phyloP scores from a whole-genome alignment of 2,888 invertebrate genomes.

The Fabriciana adippe region DNA sequence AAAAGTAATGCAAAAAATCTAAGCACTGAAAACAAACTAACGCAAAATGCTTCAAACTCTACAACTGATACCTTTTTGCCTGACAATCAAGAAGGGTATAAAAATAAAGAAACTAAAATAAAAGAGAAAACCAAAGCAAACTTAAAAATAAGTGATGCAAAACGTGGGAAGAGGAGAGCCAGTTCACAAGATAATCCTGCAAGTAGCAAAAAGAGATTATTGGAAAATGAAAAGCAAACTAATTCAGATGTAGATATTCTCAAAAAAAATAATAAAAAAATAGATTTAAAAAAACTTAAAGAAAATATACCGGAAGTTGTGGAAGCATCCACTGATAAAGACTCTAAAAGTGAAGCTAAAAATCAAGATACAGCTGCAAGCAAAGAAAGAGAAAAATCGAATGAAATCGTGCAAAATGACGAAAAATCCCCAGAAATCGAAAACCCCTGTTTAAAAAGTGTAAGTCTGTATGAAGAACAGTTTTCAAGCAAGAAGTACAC shows the following conservation, averaged over 20 bases:
- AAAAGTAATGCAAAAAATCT: conserved; percentile 10
- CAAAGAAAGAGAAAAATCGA: conserved; percentile 31
- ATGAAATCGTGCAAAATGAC: conserved; percentile 29
- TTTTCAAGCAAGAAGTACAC: conserved; percentile 52
- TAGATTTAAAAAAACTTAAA: conserved; percentile 13
- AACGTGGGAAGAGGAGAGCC: conserved; percentile 35
- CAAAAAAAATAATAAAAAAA: conserved; percentile 6
- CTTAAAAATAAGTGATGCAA: conserved; percentile 18
- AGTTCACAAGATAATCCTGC: conserved; percentile 33
- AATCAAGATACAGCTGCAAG: conserved; percentile 29
- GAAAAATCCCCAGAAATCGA: conserved; percentile 34
- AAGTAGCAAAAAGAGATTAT: conserved; percentile 28
- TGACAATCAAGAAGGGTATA: conserved; percentile 69
- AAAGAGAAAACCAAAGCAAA: neutral
- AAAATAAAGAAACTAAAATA: conserved; percentile 35
- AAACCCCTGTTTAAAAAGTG: conserved; percentile 66
- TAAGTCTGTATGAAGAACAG: conserved; percentile 63
- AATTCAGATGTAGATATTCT: conserved; percentile 29
- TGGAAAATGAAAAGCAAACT: conserved; percentile 26
- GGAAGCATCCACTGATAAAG: conserved; percentile 12
- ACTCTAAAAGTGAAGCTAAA: conserved; percentile 39
- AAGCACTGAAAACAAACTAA: conserved; percentile 29
- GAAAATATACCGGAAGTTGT: conserved; percentile 15
- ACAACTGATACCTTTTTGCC: conserved; percentile 63
- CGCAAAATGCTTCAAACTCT: conserved; percentile 48